These are phyloP conservation scores for Lateolabrax maculatus DNA, from an alignment of 2,797 vertebrate genomes.

Conservation along the genomic window DNA sequence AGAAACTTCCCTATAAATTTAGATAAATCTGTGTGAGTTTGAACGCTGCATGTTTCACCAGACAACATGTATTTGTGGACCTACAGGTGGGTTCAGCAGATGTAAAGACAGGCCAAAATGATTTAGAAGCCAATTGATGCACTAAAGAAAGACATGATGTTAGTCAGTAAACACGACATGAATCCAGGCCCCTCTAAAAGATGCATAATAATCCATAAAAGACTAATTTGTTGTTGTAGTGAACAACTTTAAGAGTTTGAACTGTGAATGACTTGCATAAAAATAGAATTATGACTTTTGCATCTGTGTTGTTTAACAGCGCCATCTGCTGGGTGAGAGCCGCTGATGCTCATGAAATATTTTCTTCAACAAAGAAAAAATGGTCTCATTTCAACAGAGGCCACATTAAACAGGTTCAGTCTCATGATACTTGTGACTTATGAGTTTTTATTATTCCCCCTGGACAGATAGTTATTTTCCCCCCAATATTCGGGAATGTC, in stretches of 20 bases:
- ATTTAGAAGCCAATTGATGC: background rate
- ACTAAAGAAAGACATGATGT: background rate
- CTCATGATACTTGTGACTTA: slow-evolving; percentile 11
- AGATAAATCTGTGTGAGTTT: background rate
- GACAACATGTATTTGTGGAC: background rate
- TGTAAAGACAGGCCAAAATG: background rate
- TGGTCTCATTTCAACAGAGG: background rate
- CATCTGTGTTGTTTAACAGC: slow-evolving; percentile 48
- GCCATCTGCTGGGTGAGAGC: slow-evolving; percentile 75
- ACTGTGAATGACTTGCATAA: slow-evolving; percentile 52
- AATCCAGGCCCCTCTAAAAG: background rate
- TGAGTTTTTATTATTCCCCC: background rate
- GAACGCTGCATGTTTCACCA: background rate
- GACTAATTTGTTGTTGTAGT: slow-evolving; percentile 6
- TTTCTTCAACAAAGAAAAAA: slow-evolving; percentile 15
- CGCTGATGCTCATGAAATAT: slow-evolving; percentile 19
- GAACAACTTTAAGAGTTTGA: slow-evolving; percentile 31
- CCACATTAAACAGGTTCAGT: background rate
- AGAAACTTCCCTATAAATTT: background rate
- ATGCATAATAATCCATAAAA: slow-evolving; percentile 1
- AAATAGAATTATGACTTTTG: slow-evolving; percentile 18
- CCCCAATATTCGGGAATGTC: background rate
- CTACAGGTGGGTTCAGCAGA: slow-evolving; percentile 24
- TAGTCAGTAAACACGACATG: background rate
- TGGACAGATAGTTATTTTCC: background rate